phyloP scores from a whole-genome alignment of 64 coral and sea anemone genomes.

The Stylophora pistillata region DNA sequence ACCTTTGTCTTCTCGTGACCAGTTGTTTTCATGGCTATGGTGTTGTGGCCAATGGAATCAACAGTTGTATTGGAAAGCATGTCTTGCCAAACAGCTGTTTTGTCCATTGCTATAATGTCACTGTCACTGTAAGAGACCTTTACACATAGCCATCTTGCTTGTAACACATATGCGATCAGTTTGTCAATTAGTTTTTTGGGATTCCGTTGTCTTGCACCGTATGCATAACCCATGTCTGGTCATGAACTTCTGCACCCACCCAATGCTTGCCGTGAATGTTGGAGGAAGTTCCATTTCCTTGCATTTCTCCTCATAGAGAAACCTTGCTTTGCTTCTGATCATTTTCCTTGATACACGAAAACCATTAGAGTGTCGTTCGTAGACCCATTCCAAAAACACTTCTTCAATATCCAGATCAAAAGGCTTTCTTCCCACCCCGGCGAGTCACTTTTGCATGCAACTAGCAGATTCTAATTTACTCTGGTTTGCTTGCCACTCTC shows the following conservation, averaged over 20 bases:
- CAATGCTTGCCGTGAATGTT: neutral
- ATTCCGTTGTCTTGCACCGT: neutral
- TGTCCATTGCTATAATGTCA: neutral
- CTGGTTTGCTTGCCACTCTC: slow-evolving; percentile 61
- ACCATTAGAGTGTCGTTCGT: slow-evolving; percentile 57
- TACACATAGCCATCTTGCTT: neutral
- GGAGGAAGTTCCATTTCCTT: neutral
- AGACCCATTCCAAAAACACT: slow-evolving; percentile 28
- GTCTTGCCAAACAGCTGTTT: neutral
- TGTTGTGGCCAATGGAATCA: slow-evolving; percentile 9
- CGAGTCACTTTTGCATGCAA: slow-evolving; percentile 51
- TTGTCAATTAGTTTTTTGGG: neutral
- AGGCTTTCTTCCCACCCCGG: slow-evolving; percentile 12
- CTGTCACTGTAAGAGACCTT: neutral
- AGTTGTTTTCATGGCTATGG: slow-evolving; percentile 48
- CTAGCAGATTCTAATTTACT: slow-evolving; percentile 67
- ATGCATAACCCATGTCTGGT: neutral
- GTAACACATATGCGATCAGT: neutral
- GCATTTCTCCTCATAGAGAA: slow-evolving; percentile 21
- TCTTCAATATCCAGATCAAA: slow-evolving; percentile 35
- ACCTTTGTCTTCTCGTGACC: slow-evolving; percentile 56
- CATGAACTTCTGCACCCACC: neutral
- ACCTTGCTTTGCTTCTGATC: slow-evolving; percentile 75
- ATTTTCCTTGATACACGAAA: slow-evolving; percentile 79
- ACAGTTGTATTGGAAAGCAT: slow-evolving; percentile 8